Evolutionary conservation across 2,113 vertebrate species (phyloP).

Genomic region (Gadus chalcogrammus): DNA sequence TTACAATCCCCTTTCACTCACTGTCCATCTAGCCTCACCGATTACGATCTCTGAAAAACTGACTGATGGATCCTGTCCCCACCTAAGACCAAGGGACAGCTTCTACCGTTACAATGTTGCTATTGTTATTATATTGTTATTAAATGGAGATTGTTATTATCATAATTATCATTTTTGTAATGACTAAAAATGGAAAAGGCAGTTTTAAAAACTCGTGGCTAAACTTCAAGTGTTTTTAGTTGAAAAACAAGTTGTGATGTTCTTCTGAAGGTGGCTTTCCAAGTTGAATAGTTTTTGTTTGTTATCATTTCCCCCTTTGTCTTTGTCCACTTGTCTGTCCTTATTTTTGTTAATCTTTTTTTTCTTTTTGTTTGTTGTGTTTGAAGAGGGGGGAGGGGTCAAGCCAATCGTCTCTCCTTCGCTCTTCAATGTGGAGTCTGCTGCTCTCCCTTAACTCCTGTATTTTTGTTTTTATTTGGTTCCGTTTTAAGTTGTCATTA

Average conservation of each 20-base stretch:
- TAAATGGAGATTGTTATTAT: slow-evolving; percentile 76
- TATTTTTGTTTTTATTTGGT: slow-evolving; percentile 82
- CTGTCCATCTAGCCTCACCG: slow-evolving; percentile 46
- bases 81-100: slow-evolving; percentile 79
- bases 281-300: slow-evolving; percentile 46
- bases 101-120: slow-evolving; percentile 64
- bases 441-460: slow-evolving; percentile 82
- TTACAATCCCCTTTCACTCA: neutral
- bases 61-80: slow-evolving; percentile 67
- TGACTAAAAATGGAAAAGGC: slow-evolving; percentile 78
- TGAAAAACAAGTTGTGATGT: slow-evolving; percentile 79
- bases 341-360: slow-evolving; percentile 64
- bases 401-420: slow-evolving; percentile 58
- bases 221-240: slow-evolving; percentile 92
- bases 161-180: slow-evolving; percentile 78
- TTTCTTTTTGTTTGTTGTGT: slow-evolving; percentile 25
- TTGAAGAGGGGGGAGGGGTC: slow-evolving; percentile 47
- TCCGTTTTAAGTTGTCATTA: slow-evolving; percentile 97
- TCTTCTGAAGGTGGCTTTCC: slow-evolving; percentile 58
- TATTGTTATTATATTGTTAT: slow-evolving; percentile 66
- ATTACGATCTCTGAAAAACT: slow-evolving; percentile 74
- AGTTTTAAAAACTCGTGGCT: slow-evolving; percentile 88
- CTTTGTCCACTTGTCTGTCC: slow-evolving; percentile 57
- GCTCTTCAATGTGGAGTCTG: slow-evolving; percentile 76
- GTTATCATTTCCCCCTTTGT: slow-evolving; percentile 54